phyloP scores from a whole-genome alignment of 2,888 invertebrate species.

The Lissonota sp. region DNA sequence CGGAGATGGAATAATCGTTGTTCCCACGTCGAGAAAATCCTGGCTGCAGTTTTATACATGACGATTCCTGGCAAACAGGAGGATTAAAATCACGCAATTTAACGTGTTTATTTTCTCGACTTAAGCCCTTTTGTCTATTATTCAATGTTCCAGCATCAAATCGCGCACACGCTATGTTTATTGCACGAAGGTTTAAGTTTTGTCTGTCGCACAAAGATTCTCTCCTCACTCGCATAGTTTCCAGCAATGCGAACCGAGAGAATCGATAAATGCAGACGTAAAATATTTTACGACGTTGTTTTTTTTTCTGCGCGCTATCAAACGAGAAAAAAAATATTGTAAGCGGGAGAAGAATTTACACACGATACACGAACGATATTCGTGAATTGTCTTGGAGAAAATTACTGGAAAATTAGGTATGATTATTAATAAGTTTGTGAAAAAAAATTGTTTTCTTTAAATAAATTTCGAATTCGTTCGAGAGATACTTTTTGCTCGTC shows the following conservation, averaged over 20 bases:
- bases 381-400: too few relatives aligned
- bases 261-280: too few relatives aligned
- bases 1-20: constrained; percentile 58
- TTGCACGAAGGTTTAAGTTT: not conserved
- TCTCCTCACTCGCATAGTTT: too few relatives aligned
- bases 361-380: too few relatives aligned
- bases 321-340: not conserved
- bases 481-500: not conserved
- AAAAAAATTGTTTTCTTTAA: not conserved
- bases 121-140: not conserved
- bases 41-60: constrained; percentile 22
- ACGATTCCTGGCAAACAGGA: too few relatives aligned
- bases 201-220: too few relatives aligned
- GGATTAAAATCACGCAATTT: not conserved
- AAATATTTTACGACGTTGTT: not conserved
- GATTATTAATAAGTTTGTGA: not conserved
- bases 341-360: not conserved
- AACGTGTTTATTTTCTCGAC: not conserved
- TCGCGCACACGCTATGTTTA: constrained; percentile 17
- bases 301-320: constrained; percentile 7
- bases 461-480: not conserved
- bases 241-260: too few relatives aligned
- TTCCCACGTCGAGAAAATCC: constrained; percentile 59
- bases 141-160: constrained; percentile 1
- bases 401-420: not conserved